Conservation (phyloP, 2,888 invertebrate species). For the Steinernema carpocapsae region DNA sequence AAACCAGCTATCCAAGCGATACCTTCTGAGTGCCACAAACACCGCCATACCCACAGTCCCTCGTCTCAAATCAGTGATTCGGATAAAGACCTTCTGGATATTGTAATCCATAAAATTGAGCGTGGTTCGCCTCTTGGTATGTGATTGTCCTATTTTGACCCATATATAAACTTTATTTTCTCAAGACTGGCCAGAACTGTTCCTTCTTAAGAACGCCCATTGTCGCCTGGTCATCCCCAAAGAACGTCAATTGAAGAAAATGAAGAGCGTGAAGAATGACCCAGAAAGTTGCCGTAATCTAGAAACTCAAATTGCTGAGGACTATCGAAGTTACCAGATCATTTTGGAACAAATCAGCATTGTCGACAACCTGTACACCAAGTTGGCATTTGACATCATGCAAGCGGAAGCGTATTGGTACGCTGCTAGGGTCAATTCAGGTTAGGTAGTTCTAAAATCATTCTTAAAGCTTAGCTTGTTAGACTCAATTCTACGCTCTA, state of each 20-base stretch:
- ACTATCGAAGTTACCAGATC: slow-evolving; percentile 37
- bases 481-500: slow-evolving; percentile 41
- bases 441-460: slow-evolving; percentile 30
- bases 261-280: not conserved
- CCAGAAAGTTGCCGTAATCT: not conserved
- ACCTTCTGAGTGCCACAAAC: not conserved
- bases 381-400: slow-evolving; percentile 47
- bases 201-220: slow-evolving; percentile 50
- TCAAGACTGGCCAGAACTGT: slow-evolving; percentile 53
- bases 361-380: slow-evolving; percentile 48
- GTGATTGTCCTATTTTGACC: not conserved
- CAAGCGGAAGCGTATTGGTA: slow-evolving; percentile 51
- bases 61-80: not conserved
- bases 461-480: not conserved
- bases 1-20: not conserved
- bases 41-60: not conserved
- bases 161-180: no score
- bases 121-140: not conserved
- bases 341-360: slow-evolving; percentile 38
- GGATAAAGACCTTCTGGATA: slow-evolving; percentile 17
- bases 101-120: not conserved
- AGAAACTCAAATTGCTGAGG: slow-evolving; percentile 36
- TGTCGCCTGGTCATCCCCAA: slow-evolving; percentile 41
- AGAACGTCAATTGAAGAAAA: slow-evolving; percentile 38
- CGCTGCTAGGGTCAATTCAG: slow-evolving; percentile 44